These are phyloP conservation scores for Nettapus auritus DNA, from an alignment of 2,113 vertebrate species.

Conservation along the genomic window DNA sequence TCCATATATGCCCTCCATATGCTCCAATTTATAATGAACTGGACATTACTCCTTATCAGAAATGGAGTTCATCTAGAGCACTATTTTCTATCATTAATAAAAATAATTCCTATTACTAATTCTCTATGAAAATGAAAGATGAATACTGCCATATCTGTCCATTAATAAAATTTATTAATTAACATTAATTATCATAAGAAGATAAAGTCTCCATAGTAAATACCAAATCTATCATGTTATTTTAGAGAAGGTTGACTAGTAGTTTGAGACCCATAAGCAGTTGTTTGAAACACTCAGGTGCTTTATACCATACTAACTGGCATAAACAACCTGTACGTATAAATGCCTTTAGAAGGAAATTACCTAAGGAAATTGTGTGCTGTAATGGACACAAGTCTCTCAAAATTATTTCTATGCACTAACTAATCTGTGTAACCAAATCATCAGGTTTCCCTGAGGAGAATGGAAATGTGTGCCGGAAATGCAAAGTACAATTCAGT, in stretches of 20 bases:
- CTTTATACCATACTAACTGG: neutral
- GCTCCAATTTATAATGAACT: neutral
- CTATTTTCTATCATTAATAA: neutral
- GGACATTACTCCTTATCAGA: neutral
- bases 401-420: neutral
- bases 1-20: neutral
- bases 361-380: neutral
- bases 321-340: neutral
- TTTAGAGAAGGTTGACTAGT: neutral
- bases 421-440: neutral
- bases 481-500: too few relatives aligned
- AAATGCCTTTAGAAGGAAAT: neutral
- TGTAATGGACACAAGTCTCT: neutral
- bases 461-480: neutral
- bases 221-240: neutral
- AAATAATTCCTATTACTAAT: neutral
- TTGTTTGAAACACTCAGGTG: neutral
- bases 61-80: neutral
- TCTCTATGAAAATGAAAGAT: neutral
- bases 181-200: neutral
- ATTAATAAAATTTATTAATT: neutral
- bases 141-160: neutral
- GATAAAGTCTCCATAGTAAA: neutral
- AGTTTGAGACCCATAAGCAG: neutral
- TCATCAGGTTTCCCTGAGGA: neutral